Evolutionary conservation across 2,113 vertebrate genomes (phyloP).

Genomic region (Paradoxurus hermaphroditus): DNA sequence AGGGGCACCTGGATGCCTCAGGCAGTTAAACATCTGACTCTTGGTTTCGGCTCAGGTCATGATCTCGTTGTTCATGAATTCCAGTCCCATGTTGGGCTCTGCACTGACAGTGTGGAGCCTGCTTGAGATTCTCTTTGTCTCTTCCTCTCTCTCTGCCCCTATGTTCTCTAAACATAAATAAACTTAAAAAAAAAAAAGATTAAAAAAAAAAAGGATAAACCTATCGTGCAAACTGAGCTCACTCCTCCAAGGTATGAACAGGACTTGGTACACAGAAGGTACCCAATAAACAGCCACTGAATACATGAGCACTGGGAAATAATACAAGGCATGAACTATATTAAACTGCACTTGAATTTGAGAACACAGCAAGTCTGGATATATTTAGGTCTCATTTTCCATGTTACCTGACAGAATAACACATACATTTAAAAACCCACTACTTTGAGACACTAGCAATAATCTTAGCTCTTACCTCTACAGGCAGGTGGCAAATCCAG

Average conservation of each 20-base stretch:
- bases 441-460: background rate
- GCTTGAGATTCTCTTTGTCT: background rate
- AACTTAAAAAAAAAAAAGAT: background rate
- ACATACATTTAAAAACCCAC: background rate
- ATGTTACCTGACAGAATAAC: background rate
- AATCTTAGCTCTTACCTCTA: background rate
- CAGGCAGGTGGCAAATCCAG: background rate
- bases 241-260: background rate
- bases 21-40: background rate
- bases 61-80: background rate
- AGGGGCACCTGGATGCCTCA: background rate
- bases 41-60: background rate
- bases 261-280: background rate
- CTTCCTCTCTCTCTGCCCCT: background rate
- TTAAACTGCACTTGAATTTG: background rate
- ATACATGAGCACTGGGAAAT: background rate
- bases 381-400: background rate
- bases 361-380: background rate
- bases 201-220: background rate
- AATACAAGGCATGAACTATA: background rate
- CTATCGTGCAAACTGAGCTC: background rate
- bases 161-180: background rate
- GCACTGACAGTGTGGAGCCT: background rate
- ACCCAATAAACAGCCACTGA: background rate
- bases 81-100: background rate